phyloP scores from a whole-genome alignment of 2,888 invertebrate species.

The Drosophila fungiperda region DNA sequence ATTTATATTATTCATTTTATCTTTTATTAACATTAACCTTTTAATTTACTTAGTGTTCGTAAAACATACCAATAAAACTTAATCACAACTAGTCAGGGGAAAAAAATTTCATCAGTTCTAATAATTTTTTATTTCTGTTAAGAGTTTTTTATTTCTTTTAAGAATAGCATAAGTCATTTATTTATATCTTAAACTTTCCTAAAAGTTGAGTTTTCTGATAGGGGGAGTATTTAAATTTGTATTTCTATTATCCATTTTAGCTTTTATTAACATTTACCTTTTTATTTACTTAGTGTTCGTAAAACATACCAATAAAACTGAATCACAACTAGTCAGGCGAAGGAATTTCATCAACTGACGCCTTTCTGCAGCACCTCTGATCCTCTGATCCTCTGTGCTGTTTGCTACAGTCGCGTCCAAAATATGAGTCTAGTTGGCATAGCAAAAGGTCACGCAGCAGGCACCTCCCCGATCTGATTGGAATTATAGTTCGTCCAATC shows the following conservation, averaged over 20 bases:
- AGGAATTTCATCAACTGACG: conserved; percentile 53
- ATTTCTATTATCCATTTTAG: not conserved
- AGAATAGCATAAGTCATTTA: no score
- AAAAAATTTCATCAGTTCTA: conserved; percentile 33
- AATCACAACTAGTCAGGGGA: conserved; percentile 24
- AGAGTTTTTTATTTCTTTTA: no score
- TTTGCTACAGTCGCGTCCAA: conserved; percentile 54
- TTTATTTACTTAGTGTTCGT: not conserved
- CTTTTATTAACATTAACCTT: not conserved
- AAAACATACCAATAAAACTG: not conserved
- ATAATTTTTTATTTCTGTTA: no score
- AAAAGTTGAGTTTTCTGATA: not conserved
- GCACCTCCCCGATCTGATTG: conserved; percentile 70
- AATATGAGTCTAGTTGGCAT: conserved; percentile 40
- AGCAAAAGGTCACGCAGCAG: conserved; percentile 58
- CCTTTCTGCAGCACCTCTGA: not conserved
- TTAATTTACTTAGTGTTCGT: not conserved
- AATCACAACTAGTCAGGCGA: conserved; percentile 28
- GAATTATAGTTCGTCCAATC: conserved; percentile 57
- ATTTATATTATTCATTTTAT: not conserved
- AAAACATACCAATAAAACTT: not conserved
- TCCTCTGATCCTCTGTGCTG: conserved; percentile 11
- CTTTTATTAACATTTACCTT: not conserved
- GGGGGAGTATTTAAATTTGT: not conserved
- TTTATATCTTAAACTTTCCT: no score